Conservation (phyloP, 2,888 invertebrate species). For the Chymomyza fuscimana region DNA sequence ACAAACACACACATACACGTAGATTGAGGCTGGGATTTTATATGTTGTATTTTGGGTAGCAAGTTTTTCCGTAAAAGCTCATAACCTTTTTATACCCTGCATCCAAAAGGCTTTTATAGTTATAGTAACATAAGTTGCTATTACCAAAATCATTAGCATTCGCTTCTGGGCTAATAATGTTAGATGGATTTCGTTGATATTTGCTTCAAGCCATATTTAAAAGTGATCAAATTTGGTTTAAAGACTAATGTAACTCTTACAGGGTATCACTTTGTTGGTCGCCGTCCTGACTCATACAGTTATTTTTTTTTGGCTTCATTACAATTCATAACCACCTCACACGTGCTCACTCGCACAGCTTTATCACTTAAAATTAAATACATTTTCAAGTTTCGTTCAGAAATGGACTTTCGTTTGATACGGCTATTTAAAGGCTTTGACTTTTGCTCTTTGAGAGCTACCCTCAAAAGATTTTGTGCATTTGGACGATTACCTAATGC, state of each 20-base stretch:
- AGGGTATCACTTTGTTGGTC: too few species aligned
- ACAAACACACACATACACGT: background rate
- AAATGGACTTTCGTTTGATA: background rate
- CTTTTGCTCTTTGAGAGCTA: slow-evolving; percentile 2
- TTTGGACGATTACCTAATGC: slow-evolving; percentile 66
- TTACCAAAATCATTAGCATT: too few species aligned
- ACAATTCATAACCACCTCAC: too few species aligned
- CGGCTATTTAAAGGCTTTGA: background rate
- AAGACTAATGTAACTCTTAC: too few species aligned
- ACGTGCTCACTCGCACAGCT: too few species aligned
- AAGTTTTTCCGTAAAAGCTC: background rate
- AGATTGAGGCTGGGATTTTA: slow-evolving; percentile 1
- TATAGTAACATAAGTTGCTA: too few species aligned
- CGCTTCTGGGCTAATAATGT: too few species aligned
- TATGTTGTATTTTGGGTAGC: background rate
- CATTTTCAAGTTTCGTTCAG: background rate
- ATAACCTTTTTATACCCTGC: background rate
- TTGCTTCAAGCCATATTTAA: too few species aligned
- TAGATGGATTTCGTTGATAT: too few species aligned
- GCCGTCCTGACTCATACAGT: too few species aligned
- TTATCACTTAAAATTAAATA: background rate
- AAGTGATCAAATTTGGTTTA: too few species aligned
- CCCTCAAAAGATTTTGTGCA: slow-evolving; percentile 30
- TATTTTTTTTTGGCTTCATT: too few species aligned
- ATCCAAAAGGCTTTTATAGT: background rate